Base-by-base conservation (phyloP, 2,113 vertebrate species). In the Chloropsis cyanopogon region DNA sequence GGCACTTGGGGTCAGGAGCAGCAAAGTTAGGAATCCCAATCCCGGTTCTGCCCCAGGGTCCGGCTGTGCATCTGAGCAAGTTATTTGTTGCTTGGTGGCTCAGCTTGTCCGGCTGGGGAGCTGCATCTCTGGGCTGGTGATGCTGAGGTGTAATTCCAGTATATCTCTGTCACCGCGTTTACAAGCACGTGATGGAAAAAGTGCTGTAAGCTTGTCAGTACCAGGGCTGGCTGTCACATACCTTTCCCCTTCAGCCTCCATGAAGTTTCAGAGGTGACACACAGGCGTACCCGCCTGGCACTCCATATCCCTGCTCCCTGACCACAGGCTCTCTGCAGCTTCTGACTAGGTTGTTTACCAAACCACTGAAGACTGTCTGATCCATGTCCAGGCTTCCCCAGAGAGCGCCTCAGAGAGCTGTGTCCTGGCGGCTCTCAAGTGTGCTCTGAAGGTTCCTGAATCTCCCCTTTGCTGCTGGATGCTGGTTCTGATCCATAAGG, bases 401-500 rank as follows among this genome's bases (percentile, higher is more conserved):
- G 95, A 87, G 95, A 90, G 94, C 1, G 90, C 93, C 93, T 82
- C 87, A 60, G 86, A 89, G 92, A 78, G 94, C 90, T 33, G 50
- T 66, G 88, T 88, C 86, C 96, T 76, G 96, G 92, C 90, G 80
- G 85, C 86, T 83, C 66, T 78, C 77, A 10, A 41, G 73, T 69
- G 66, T 13, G 54, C 93, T 96, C 95, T 93, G 82, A 95, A 97
- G 97, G 97, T 92, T 97, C 95, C 96, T 92, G 79, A 91, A 73
- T 91, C 88, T 95, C 91, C 82, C 87, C 72, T 90, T 93, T 96
- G 86, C 94, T 92, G 85, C 68, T 97, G 97, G 96, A 92, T 93
- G 80, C 87, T 94, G 79, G 96, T 97, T 97, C 93, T 37, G 90
- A 96, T 97, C 96, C 92, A 57, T 96, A 96, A 87, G 95, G 97